phyloP scores from a whole-genome alignment of 2,113 vertebrate genomes.

The Acrocephalus kingi region DNA sequence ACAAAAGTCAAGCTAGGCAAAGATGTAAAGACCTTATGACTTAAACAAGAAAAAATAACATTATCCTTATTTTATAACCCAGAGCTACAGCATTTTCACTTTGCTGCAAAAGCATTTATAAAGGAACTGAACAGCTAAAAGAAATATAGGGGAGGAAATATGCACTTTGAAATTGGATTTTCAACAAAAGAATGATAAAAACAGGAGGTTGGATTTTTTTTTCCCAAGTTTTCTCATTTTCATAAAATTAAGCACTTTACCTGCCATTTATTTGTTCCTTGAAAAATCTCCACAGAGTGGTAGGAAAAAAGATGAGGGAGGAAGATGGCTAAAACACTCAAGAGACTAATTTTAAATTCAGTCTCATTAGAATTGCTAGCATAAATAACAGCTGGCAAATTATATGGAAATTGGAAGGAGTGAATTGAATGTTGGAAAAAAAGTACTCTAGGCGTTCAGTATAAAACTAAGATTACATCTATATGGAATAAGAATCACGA shows the following conservation, averaged over 20 bases:
- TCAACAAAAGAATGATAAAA: background rate
- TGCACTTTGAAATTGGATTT: background rate
- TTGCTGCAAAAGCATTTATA: background rate
- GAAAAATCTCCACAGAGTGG: background rate
- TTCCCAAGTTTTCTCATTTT: background rate
- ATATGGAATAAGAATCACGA: background rate
- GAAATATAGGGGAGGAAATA: background rate
- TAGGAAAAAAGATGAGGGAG: background rate
- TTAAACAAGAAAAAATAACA: background rate
- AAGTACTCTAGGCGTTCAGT: background rate
- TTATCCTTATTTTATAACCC: background rate
- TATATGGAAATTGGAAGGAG: background rate
- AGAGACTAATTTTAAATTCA: background rate
- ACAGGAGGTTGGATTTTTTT: background rate
- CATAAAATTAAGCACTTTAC: background rate
- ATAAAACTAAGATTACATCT: background rate
- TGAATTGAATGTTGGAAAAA: background rate
- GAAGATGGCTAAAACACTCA: background rate
- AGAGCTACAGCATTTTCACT: background rate
- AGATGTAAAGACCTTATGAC: background rate
- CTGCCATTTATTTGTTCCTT: background rate
- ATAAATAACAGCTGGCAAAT: slow-evolving; percentile 29
- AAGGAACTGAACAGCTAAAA: background rate
- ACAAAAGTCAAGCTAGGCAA: background rate
- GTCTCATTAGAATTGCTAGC: background rate